Base-by-base conservation (phyloP, 2,113 vertebrate genomes). In the Alexandromys fortis region DNA sequence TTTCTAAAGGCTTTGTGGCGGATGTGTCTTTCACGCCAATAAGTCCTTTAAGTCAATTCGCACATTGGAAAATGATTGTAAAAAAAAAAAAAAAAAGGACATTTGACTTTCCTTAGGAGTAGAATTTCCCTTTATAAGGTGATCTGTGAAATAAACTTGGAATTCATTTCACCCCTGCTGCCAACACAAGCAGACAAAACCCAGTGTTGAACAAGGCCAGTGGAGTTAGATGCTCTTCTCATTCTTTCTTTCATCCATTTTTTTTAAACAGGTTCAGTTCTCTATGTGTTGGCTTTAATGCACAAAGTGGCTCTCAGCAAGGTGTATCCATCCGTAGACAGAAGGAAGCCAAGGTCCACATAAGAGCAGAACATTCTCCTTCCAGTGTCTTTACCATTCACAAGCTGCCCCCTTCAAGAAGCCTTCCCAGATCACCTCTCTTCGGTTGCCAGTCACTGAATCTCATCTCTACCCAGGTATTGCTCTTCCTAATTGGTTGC, bases 31-130 rank as follows among this genome's bases (percentile, higher is more conserved):
- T 30, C 79, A 77, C 3, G 21, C 58, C 78, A 52, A 28, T 45
- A 14, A 47, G 86, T 86, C 85, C 77, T 94, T 94, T 82, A 89
- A 45, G 38, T 35, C 78, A 95, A 73, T 26, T 93, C 49, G 35
- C 79, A 49, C 68, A 63, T 16, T 30, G 90, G 85, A 91, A 96
- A 95, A 97, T 77, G 24, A 87, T 89, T 94, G 83, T 14, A 94
- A 90, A 86, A 94, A 94, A 70, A 92, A 94, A 70, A 92, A 75
- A n/a, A 42, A 42, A 42, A 42, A 42, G 42, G 42, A 38, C 45
- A 45, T 45, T 45, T 45, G 45, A 45, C 45, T 45, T 45, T 45
- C 45, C 45, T 45, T 45, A 45, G 45, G 45, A 45, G 45, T 45
- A 45, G 45, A 45, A 45, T 45, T 45, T 45, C 45, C 45, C 45